Conservation (phyloP, 92 coral and sea anemone genomes). For the Pocillopora grandis region DNA sequence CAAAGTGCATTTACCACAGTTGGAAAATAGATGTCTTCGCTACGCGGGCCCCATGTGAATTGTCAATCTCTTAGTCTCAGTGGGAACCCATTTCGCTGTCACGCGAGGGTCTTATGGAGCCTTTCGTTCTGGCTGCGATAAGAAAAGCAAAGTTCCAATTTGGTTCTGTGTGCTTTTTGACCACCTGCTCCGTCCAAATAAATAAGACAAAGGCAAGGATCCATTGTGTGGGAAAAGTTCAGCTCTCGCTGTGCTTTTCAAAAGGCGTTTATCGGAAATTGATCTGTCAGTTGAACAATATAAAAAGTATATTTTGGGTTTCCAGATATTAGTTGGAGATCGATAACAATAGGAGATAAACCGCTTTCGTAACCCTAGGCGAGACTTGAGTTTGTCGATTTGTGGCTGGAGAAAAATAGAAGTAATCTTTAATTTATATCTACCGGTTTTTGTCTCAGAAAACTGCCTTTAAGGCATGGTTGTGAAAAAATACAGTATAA, state of each 20-base stretch:
- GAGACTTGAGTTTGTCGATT: conserved; percentile 24
- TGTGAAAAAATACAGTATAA: not conserved
- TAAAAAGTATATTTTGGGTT: conserved; percentile 60
- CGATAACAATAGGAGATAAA: conserved; percentile 30
- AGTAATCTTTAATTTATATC: conserved; percentile 22
- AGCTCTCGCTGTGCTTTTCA: conserved; percentile 46
- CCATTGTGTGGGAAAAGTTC: conserved; percentile 39
- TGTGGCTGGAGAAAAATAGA: not conserved
- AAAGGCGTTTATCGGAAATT: conserved; percentile 90
- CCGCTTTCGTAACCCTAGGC: conserved; percentile 25
- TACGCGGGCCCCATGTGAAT: conserved; percentile 17
- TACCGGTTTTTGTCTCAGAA: not conserved
- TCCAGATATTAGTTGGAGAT: conserved; percentile 26
- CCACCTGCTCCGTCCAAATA: conserved; percentile 52
- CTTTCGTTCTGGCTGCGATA: conserved; percentile 28
- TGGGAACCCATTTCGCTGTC: conserved; percentile 25
- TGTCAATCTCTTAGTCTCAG: conserved; percentile 27
- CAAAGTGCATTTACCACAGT: conserved; percentile 5
- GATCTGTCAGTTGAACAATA: conserved; percentile 67
- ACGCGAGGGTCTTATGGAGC: conserved; percentile 36
- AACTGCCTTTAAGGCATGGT: conserved; percentile 18
- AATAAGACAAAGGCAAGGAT: conserved; percentile 31
- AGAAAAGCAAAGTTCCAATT: conserved; percentile 38
- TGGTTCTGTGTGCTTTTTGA: conserved; percentile 33
- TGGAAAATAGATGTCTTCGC: conserved; percentile 5